Base-by-base conservation (phyloP, 2,888 invertebrate species). In the Zygaena filipendulae region DNA sequence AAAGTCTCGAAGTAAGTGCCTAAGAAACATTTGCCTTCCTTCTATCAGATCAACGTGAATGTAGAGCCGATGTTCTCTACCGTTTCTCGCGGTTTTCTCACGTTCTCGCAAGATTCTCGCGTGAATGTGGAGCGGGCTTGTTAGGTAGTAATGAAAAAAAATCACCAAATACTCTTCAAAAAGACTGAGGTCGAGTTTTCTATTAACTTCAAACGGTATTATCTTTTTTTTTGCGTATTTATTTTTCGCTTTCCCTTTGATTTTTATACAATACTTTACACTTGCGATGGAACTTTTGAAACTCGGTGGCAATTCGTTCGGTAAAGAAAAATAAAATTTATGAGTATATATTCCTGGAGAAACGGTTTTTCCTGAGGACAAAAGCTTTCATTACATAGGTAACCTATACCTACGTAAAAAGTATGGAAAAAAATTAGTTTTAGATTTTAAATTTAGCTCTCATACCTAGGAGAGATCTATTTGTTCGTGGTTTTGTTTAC, bases 291-390 rank as follows among this genome's bases (percentile, higher is more conserved):
- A 54, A 38, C 56, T 60, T 39, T 58, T 48, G 34, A 66, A 68
- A 18, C 53, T 49, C 8, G 68, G 59, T 0, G 68, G 68, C 25
- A 67, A 39, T 32, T 67, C 59, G 13, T 40, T 37, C 1, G 67
- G 63, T 24, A 69, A 27, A 3, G 47, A 48, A 35, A 68, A 68
- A 34, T 66, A 54, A 32, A 69, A 67, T 6, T 61, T 56, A 35
- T 53, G 56, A 11, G 47, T 53, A 32, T 61, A 51, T n/a, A 57
- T 34, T 2, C 66, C 64, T 2, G 59, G 53, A n/a, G 32, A 33
- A 5, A 67, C 36, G 13, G 19, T 42, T 14, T 43, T 52, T 25
- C 49, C 68, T 68, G 38, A 24, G 47, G 47, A 13, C 11, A 25
- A 22, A 9, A 25, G 9, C 11, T 3, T 11, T 8, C 4, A 5